Base-by-base conservation (phyloP, 2,797 vertebrate genomes). In the Novumbra hubbsi region DNA sequence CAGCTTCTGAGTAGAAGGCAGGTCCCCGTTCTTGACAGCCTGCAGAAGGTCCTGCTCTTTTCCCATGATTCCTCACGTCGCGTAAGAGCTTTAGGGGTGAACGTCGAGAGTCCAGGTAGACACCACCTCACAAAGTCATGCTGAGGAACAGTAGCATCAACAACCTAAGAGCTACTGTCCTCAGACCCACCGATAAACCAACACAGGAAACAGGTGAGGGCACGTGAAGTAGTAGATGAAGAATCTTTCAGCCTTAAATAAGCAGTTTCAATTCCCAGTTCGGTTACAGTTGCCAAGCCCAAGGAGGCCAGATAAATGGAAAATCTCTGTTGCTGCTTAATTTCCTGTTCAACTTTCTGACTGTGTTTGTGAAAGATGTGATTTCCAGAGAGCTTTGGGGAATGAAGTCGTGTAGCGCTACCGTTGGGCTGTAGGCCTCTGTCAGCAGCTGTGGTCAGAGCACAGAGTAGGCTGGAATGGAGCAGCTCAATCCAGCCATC, bases 31-130 rank as follows among this genome's bases (percentile, higher is more conserved):
- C 88, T 94, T 94, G 79, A 93, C 92, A 0, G 93, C 93, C 87
- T 92, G 92, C 75, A 94, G 88, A 50, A 94, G 92, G 77, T 94
- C 92, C 87, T 93, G 92, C 88, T 94, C 93, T 85, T 92, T 93
- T 80, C 93, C 93, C 93, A 94, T 93, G 60, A 74, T 85, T 77
- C 70, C 64, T 24, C 24, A 2, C 38, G 8, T 4, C 1, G 27
- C 48, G 24, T 50, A 24, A 38, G 4, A 77, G 78, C 71, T 74
- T 63, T 30, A 24, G 71, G n/a, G 32, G 65, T 50, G 70, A 49
- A 57, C 57, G 73, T 38, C 49, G 70, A 63, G 17, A 73, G 74
- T 60, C 34, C 77, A 27, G 16, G 71, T 19, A 15, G 21, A 45
- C 16, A 19, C 76, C 78, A 81, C 80, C 80, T 89, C 83, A 92